Base-by-base conservation (phyloP, 2,113 vertebrate genomes). In the Oriolus oriolus region DNA sequence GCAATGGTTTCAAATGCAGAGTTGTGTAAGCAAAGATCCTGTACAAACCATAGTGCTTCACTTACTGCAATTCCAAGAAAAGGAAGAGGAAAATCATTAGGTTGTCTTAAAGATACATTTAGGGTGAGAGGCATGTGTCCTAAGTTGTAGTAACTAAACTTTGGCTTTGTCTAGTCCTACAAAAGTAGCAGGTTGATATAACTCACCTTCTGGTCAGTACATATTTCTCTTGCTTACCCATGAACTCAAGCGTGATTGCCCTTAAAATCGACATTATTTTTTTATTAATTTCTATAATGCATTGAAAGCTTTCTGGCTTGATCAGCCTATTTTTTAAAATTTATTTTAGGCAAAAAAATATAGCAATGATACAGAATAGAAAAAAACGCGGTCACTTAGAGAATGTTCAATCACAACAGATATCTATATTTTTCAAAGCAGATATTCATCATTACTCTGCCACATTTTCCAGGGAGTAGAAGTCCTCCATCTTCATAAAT, bases 301-400 rank as follows among this genome's bases (percentile, higher is more conserved):
- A 35, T 26, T 89, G 10, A 69, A 73, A 53, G 3, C 1, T 26
- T 82, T 85, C 28, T 71, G 13, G 5, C 4, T 66, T 53, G 8
- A 53, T 63, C 17, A 60, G 49, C 3, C 1, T 28, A 26, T 63
- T 76, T 59, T 77, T 41, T 33, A 8, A 63, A 35, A 49, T 26
- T 57, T 2, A 45, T 68, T 81, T 88, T 63, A 49, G 12, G 5
- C 6, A 16, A 79, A 79, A 57, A 75, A n/a, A 13, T 15, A 7
- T 8, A 50, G 57, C 26, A 78, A 7, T 33, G 5, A 68, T 23
- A 22, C 30, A 47, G 21, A 66, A 4, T 10, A 42, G 16, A 39
- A 57, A 64, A 80, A 49, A 11, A 0, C 9, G 10, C 0, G 0
- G 4, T 35, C n/a, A 49, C 3, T 27, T 49, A 44, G 28, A 66